Evolutionary conservation across 2,888 invertebrate genomes (phyloP).

Genomic region (Resseliella maxima): DNA sequence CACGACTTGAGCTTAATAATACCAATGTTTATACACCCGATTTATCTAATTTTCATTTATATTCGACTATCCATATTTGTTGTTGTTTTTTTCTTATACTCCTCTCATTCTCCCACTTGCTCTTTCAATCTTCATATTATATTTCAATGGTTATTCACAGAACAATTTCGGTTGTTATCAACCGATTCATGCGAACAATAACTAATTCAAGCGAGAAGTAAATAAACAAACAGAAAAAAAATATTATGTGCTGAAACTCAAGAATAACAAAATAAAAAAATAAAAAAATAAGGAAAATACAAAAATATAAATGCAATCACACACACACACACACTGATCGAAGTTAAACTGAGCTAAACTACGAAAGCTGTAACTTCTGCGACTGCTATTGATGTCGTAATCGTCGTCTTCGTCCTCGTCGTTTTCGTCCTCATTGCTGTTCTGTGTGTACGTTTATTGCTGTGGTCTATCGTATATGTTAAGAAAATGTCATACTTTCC

Average conservation of each 20-base stretch:
- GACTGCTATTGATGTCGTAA: neutral
- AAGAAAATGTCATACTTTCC: constrained; percentile 43
- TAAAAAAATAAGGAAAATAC: neutral
- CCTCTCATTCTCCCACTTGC: neutral
- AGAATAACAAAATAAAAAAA: neutral
- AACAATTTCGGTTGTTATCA: neutral
- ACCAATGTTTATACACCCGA: constrained; percentile 39
- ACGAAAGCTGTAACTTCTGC: too few species aligned
- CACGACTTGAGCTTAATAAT: constrained; percentile 43
- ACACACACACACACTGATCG: too few species aligned
- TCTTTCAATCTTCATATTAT: neutral
- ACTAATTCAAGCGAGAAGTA: neutral
- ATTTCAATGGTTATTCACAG: neutral
- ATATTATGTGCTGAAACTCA: neutral
- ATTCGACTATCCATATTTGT: neutral
- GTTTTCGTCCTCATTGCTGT: too few species aligned
- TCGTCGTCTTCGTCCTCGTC: too few species aligned
- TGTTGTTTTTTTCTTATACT: neutral
- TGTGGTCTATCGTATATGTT: constrained; percentile 15
- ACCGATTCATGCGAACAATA: constrained; percentile 5
- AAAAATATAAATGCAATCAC: neutral
- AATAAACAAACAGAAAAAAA: constrained; percentile 48
- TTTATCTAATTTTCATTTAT: constrained; percentile 45
- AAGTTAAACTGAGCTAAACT: too few species aligned
- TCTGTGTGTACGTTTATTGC: neutral